phyloP scores from a whole-genome alignment of 1,140 invertebrate genomes.

The Ridgeia piscesae region DNA sequence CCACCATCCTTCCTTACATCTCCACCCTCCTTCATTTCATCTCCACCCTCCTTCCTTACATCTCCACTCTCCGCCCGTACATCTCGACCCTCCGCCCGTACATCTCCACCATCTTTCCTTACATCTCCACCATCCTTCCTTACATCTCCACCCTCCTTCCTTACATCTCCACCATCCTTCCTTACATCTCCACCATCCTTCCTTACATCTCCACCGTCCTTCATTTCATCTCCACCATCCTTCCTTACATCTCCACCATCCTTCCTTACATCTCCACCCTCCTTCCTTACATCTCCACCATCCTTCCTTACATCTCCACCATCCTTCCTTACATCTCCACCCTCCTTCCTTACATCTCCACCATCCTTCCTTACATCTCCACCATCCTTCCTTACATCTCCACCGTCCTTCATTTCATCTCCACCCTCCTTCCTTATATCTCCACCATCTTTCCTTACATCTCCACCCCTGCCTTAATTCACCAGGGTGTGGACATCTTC shows the following conservation, averaged over 20 bases:
- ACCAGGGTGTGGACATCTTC: neutral
- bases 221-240: constrained; percentile 7
- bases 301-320: neutral
- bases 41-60: no score
- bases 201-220: neutral
- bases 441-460: neutral
- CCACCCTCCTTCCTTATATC: neutral
- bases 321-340: neutral
- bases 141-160: constrained; percentile 23
- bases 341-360: neutral
- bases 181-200: neutral
- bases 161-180: constrained; percentile 14
- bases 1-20: neutral
- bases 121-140: neutral
- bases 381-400: neutral
- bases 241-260: neutral
- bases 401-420: neutral
- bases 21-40: no score
- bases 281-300: neutral
- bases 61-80: no score
- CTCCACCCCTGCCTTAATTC: neutral
- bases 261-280: neutral
- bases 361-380: neutral
- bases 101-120: no score
- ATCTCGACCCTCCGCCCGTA: no score